Evolutionary conservation across 2,888 invertebrate genomes (phyloP).

Genomic region (Drosophila meridiana): DNA sequence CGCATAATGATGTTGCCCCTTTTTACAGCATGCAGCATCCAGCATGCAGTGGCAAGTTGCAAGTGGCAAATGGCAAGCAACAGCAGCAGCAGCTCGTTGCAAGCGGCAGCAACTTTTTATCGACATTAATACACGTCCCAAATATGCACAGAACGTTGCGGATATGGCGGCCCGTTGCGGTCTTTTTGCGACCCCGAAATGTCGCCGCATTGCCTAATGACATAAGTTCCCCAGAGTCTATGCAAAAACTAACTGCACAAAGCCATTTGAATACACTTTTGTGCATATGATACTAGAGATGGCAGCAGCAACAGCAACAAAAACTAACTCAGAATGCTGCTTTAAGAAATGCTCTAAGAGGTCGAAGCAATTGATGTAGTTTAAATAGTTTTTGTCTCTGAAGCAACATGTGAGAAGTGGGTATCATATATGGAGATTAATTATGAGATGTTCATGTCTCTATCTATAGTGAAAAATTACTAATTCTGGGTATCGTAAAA

Average conservation of each 20-base stretch:
- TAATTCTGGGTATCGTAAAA: too few species aligned
- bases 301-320: not conserved
- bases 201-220: constrained; percentile 47
- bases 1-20: constrained; percentile 78
- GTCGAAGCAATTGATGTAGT: not conserved
- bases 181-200: constrained; percentile 32
- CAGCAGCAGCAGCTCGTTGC: constrained; percentile 27
- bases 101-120: constrained; percentile 67
- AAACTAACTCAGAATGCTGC: not conserved
- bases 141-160: constrained; percentile 57
- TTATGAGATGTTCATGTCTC: too few species aligned
- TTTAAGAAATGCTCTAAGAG: not conserved
- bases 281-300: not conserved
- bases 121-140: constrained; percentile 64
- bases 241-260: constrained; percentile 20
- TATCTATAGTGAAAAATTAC: too few species aligned
- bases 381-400: not conserved
- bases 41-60: constrained; percentile 16
- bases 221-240: constrained; percentile 36
- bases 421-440: not conserved
- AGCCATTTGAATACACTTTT: constrained; percentile 16
- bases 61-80: constrained; percentile 25
- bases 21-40: constrained; percentile 53
- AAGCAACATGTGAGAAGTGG: not conserved
- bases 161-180: constrained; percentile 32